Evolutionary conservation across 2,888 invertebrate species (phyloP), one percentile per base, ranked within the genome.

Genomic region (Byasa hedistus): DNA sequence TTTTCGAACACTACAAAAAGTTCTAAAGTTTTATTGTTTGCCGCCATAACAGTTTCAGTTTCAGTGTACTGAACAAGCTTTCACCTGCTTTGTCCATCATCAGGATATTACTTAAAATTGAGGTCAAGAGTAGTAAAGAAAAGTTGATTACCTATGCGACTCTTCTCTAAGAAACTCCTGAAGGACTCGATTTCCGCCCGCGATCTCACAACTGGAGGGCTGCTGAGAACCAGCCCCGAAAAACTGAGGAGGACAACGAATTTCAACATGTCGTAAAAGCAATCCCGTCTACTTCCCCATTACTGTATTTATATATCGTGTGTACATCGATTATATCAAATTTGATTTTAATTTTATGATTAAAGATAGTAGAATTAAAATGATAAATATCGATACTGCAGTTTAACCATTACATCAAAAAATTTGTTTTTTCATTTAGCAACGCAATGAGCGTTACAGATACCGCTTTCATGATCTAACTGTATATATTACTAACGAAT

Each of bases 121-220:
- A 27, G 27, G 27, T 27, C 5, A 27, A 7, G 5, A n/a, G 5
- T 39, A 48, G 10, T 3, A 7, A 48, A 10, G 5, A 48, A 48
- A 48, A 19, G 5, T 0, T 48, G 21, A 22, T 15, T 69, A 74
- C 75, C 74, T 57, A 65, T 69, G 7, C 71, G 69, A 59, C 69
- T 72, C 22, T 66, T 79, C 60, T 87, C 85, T 76, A 89, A 72
- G 76, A 79, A 89, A 48, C 78, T 75, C 62, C 79, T 81, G 69
- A 87, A 89, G 0, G 78, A 79, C 69, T 87, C 79, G 24, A 89
- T 83, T 68, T 87, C 81, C 39, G 84, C 79, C 70, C 82, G 78
- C 19, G 73, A 77, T 73, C 81, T 81, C 17, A 77, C 72, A 1
- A 83, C 70, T 0, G 85, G 75, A 0, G 89, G 89, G 5, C 77